These are phyloP conservation scores for Smittia aterrima DNA, from an alignment of 2,888 invertebrate species.

Conservation along the genomic window DNA sequence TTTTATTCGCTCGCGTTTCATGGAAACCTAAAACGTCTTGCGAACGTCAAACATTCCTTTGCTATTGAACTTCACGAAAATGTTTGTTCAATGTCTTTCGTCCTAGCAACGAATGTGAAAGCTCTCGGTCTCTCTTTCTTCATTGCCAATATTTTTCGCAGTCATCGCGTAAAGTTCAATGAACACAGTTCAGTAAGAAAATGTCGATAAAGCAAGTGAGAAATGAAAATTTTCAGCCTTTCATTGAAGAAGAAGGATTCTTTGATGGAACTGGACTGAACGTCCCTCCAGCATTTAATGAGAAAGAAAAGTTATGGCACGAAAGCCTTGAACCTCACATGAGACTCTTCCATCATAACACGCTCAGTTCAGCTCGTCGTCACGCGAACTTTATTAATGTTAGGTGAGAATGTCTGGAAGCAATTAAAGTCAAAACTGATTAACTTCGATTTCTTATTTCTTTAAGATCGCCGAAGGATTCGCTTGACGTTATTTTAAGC, in stretches of 20 bases:
- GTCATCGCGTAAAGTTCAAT: neutral
- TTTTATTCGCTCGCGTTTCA: no score
- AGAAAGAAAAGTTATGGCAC: conserved; percentile 50
- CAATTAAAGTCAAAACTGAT: neutral
- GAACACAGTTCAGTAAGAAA: neutral
- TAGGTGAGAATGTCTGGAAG: neutral
- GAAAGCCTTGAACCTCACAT: conserved; percentile 52
- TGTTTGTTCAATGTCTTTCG: neutral
- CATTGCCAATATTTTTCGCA: neutral
- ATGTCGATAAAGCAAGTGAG: conserved; percentile 44
- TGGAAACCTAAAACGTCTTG: no score
- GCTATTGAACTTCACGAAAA: neutral
- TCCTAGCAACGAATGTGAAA: neutral
- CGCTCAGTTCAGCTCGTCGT: conserved; percentile 57
- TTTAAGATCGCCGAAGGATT: conserved; percentile 59
- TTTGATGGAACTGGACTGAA: conserved; percentile 52
- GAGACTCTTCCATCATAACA: conserved; percentile 57
- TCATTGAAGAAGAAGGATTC: conserved; percentile 55
- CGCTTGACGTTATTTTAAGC: conserved; percentile 65
- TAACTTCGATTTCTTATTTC: neutral
- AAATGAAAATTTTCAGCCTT: conserved; percentile 52
- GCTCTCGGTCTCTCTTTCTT: neutral
- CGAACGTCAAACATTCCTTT: neutral
- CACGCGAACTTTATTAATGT: conserved; percentile 51
- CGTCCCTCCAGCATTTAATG: conserved; percentile 43